phyloP scores from a whole-genome alignment of 2,113 vertebrate species.

The Chionodraco myersi region DNA sequence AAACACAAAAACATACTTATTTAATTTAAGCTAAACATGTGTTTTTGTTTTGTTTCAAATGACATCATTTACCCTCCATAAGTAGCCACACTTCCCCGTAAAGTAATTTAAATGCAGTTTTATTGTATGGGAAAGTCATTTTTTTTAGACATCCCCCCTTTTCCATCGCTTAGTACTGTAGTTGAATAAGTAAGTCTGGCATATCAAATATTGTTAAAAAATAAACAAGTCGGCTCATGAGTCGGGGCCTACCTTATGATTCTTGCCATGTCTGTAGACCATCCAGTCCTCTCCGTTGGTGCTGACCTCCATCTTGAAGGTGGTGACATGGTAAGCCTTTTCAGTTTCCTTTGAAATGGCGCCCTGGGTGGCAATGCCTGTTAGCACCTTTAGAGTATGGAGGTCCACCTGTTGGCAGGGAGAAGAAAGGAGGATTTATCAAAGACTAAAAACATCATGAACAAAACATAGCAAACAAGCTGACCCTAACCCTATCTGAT shows the following conservation, averaged over 20 bases:
- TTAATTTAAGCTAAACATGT: no score
- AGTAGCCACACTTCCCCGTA: no score
- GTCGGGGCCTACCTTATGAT: conserved; percentile 90
- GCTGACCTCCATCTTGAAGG: conserved; percentile 98
- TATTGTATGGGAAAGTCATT: no score
- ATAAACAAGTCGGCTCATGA: neutral
- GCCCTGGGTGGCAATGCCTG: conserved; percentile 95
- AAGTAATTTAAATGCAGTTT: no score
- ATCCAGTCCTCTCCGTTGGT: conserved; percentile 99
- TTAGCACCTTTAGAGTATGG: conserved; percentile 92
- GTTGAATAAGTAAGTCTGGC: no score
- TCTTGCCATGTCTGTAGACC: conserved; percentile 97
- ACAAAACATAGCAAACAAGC: neutral
- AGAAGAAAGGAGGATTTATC: neutral
- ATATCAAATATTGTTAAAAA: no score
- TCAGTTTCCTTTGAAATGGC: conserved; percentile 95
- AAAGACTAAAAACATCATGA: neutral
- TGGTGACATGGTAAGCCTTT: conserved; percentile 92
- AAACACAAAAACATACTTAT: no score
- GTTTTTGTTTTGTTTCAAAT: no score
- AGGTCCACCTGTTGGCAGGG: conserved; percentile 91
- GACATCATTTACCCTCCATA: no score
- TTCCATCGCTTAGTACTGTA: no score
- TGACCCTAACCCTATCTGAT: neutral
- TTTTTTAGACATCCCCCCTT: no score